Base-by-base conservation (phyloP, 2,797 vertebrate genomes). In the Euphonia xanthogaster region DNA sequence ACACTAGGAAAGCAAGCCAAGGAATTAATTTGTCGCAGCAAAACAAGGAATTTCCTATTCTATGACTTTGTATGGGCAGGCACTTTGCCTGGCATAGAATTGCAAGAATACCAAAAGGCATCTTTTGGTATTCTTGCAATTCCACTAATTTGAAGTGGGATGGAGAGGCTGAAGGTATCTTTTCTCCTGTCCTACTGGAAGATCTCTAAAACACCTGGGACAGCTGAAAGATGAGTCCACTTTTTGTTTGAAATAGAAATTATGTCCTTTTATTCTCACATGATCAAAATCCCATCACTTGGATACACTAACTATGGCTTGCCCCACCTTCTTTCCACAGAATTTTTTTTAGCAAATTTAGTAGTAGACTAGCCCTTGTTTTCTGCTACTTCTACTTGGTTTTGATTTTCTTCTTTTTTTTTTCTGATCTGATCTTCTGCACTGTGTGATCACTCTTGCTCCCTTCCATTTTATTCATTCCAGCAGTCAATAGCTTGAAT, bases 401-500 rank as follows among this genome's bases (percentile, higher is more conserved):
- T 76, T 78, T 33, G 10, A 24, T 53, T 35, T 28, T 22, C 10
- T 27, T 28, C 7, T 61, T 4, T 39, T 42, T 28, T 48, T 30
- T 37, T 3, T 19, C 8, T 19, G 40, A 28, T 84, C 17, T 12
- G 4, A 2, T 60, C 14, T 81, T 71, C 24, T 53, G 37, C 24
- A 7, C 65, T 74, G 1, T 23, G 8, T 73, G 70, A 62, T 21
- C n/a, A 37, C 6, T 75, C 0, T 0, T 90, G 19, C 12, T 88
- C 27, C 13, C 22, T 84, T 88, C 66, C 12, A 3, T 71, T 75
- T 53, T 68, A 48, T 84, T 84, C n/a, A 72, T 84, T 78, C 24
- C 28, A 50, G 10, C 27, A 72, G 47, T 57, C 42, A 53, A 44
- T 40, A 30, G 27, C 50, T 68, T 45, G 33, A 82, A n/a, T 40